Conservation (phyloP, 92 coral and sea anemone genomes). For the Parazoanthus swiftii region DNA sequence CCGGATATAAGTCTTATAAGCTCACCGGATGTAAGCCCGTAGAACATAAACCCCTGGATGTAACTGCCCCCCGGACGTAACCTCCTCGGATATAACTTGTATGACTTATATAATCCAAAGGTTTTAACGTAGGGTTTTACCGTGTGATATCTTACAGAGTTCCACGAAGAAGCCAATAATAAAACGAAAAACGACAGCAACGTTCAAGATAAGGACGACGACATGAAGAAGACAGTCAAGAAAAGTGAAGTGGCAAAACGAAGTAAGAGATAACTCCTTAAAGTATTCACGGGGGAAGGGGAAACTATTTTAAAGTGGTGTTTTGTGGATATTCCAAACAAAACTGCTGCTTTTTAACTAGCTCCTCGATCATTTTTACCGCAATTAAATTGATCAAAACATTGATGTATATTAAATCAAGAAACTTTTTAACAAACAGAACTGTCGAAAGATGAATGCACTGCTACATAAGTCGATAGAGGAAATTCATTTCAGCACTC, state of each 20-base stretch:
- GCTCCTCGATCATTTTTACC: background rate
- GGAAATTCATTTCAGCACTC: too few species aligned
- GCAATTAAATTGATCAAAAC: too few species aligned
- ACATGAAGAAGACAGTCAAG: constrained; percentile 29
- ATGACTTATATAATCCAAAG: too few species aligned
- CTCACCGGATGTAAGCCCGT: too few species aligned
- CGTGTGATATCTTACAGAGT: background rate
- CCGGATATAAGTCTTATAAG: too few species aligned
- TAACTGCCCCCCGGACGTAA: too few species aligned
- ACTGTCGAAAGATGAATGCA: background rate
- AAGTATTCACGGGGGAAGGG: too few species aligned
- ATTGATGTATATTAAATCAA: too few species aligned
- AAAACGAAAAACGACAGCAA: background rate
- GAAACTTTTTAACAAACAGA: background rate
- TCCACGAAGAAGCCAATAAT: background rate
- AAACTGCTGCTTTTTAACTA: background rate
- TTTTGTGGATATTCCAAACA: background rate
- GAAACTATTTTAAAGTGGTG: background rate
- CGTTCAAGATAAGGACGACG: background rate
- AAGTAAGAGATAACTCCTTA: constrained; percentile 54
- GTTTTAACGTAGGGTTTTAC: too few species aligned
- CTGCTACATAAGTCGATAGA: too few species aligned
- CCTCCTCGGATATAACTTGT: too few species aligned
- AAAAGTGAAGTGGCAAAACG: constrained; percentile 49
- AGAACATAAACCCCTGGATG: too few species aligned